These are phyloP conservation scores for Ictalurus furcatus DNA, from an alignment of 2,113 vertebrate species.

Conservation along the genomic window DNA sequence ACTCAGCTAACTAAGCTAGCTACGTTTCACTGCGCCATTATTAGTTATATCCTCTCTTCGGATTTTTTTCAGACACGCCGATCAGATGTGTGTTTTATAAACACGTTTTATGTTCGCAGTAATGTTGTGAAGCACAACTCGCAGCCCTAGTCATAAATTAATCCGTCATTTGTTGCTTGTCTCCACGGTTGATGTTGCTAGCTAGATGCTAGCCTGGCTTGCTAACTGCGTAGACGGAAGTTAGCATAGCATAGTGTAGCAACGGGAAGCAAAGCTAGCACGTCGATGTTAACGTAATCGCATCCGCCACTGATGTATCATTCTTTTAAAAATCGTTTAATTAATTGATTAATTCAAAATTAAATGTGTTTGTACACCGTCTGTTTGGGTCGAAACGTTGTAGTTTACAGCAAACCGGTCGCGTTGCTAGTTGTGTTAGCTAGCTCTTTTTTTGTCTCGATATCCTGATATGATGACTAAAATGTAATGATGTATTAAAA, in stretches of 20 bases:
- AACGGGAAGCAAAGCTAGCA: background rate
- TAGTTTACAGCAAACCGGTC: background rate
- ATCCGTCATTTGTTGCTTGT: background rate
- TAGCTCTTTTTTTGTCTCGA: background rate
- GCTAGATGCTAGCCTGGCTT: conserved; percentile 17
- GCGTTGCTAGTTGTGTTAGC: conserved; percentile 1
- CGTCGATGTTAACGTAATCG: background rate
- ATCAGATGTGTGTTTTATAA: background rate
- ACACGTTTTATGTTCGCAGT: background rate
- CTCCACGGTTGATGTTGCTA: background rate
- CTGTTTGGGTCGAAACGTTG: background rate
- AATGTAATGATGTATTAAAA: background rate
- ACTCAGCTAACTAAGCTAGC: conserved; percentile 25
- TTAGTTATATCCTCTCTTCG: background rate
- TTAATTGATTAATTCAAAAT: too few relatives aligned
- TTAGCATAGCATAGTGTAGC: conserved; percentile 24
- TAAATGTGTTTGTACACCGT: too few relatives aligned
- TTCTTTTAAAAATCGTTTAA: background rate
- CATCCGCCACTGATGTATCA: background rate
- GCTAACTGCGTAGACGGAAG: conserved; percentile 53
- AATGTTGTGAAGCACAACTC: background rate
- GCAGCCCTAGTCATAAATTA: background rate
- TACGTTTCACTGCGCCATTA: conserved; percentile 52
- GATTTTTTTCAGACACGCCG: background rate
- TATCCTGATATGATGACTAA: background rate